Conservation (phyloP, 2,113 vertebrate genomes). For the Anthoscopus minutus region DNA sequence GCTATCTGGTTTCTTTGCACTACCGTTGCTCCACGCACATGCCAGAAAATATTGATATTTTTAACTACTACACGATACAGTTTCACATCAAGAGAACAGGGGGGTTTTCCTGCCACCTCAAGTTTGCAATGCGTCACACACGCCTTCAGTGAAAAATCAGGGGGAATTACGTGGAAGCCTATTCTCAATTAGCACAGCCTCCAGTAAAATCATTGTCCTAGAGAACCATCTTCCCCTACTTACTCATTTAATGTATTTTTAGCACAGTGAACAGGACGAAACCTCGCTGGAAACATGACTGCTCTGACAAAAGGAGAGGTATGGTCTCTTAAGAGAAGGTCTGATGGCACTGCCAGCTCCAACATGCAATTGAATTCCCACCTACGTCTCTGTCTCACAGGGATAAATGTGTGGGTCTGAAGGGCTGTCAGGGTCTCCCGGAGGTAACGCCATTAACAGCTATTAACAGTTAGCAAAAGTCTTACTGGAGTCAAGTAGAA, state of each 20-base stretch:
- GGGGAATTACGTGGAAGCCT: not conserved
- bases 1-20: not conserved
- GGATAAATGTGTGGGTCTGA: not conserved
- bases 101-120: not conserved
- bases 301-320: not conserved
- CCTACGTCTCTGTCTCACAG: not conserved
- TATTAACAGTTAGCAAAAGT: not conserved
- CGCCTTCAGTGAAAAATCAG: not conserved
- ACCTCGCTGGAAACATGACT: not conserved
- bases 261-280: not conserved
- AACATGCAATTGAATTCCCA: not conserved
- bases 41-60: not conserved
- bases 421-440: not conserved
- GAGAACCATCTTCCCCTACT: not conserved
- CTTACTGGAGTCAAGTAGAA: not conserved
- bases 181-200: not conserved
- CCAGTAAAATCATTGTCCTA: not conserved
- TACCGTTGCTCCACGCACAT: not conserved
- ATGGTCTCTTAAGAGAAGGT: not conserved
- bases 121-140: not conserved
- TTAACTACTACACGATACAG: not conserved
- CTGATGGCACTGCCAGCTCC: not conserved
- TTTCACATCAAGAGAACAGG: not conserved
- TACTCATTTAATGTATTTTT: not conserved
- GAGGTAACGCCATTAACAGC: not conserved